phyloP scores from a whole-genome alignment of 2,888 invertebrate genomes.

The Anticlea derivata region DNA sequence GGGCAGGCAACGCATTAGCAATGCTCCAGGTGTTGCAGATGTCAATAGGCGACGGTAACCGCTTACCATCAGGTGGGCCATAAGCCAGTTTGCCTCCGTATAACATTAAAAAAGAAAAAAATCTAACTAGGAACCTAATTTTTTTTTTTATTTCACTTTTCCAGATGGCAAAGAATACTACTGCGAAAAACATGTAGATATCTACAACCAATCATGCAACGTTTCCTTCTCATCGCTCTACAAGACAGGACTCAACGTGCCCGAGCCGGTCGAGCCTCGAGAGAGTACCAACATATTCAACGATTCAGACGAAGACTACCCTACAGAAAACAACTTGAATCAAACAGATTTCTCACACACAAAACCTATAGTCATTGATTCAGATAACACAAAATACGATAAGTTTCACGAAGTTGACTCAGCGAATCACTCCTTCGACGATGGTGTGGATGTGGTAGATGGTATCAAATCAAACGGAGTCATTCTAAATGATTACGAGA shows the following conservation, averaged over 20 bases:
- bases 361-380: constrained; percentile 74
- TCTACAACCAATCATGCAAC: constrained; percentile 71
- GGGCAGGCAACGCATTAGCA: too few relatives aligned
- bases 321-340: constrained; percentile 74
- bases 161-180: constrained; percentile 77
- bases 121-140: too few relatives aligned
- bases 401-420: constrained; percentile 66
- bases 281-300: constrained; percentile 65
- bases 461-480: constrained; percentile 53
- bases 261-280: constrained; percentile 68
- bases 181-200: constrained; percentile 75
- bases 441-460: constrained; percentile 72
- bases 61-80: too few relatives aligned
- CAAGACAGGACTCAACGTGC: constrained; percentile 71
- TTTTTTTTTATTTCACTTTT: too few relatives aligned
- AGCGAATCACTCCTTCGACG: constrained; percentile 75
- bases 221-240: constrained; percentile 74
- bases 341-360: constrained; percentile 78
- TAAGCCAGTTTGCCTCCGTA: too few relatives aligned
- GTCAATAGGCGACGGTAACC: too few relatives aligned
- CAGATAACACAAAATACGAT: constrained; percentile 64
- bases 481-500: constrained; percentile 46
- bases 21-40: too few relatives aligned
- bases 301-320: constrained; percentile 74
- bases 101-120: too few relatives aligned